Conservation (phyloP, 92 coral and sea anemone species). For the Siderastrea radians region DNA sequence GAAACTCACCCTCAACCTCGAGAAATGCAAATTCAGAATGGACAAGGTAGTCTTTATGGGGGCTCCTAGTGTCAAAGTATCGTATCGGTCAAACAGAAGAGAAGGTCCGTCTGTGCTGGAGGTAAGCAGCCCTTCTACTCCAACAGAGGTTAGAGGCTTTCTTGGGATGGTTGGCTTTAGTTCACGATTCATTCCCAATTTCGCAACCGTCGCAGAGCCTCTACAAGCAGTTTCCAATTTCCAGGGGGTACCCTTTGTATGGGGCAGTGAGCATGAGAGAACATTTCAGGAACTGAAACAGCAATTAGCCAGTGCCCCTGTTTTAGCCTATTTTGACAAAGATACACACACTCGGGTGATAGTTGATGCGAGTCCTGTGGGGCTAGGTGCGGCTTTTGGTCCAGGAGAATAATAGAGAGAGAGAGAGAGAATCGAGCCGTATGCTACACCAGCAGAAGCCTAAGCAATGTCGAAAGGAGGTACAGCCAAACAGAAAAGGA, state of each 20-base stretch:
- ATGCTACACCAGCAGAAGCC: too few species aligned
- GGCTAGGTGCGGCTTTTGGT: too few species aligned
- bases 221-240: not conserved
- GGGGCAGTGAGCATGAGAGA: not conserved
- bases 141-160: conserved; percentile 36
- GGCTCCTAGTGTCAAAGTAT: conserved; percentile 26
- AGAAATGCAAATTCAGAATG: conserved; percentile 12
- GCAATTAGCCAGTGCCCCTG: too few species aligned
- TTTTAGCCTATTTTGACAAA: too few species aligned
- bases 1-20: conserved; percentile 1
- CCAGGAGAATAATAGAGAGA: too few species aligned
- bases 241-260: not conserved
- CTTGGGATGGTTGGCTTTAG: conserved; percentile 41
- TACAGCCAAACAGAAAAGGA: too few species aligned
- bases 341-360: too few species aligned
- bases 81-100: conserved; percentile 20
- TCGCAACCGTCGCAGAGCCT: conserved; percentile 23
- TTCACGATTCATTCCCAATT: conserved; percentile 23
- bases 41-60: too few species aligned
- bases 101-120: conserved; percentile 29
- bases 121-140: conserved; percentile 12
- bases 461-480: too few species aligned
- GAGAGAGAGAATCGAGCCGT: too few species aligned
- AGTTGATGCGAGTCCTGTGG: too few species aligned
- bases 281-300: not conserved